Base-by-base conservation (phyloP, 2,113 vertebrate species). In the Hystrix brachyura region DNA sequence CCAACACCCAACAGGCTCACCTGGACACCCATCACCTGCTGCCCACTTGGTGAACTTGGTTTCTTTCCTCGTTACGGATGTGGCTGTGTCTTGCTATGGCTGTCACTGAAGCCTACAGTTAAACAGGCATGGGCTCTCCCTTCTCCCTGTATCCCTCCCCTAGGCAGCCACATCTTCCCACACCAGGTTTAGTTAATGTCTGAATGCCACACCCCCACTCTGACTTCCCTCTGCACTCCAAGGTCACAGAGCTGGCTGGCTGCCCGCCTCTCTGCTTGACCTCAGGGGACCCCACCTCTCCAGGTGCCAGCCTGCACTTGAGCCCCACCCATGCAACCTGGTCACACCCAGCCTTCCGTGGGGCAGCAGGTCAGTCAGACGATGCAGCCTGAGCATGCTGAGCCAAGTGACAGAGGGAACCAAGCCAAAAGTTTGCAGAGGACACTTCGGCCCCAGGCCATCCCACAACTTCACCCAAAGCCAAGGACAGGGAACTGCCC, bases 131-230 rank as follows among this genome's bases (percentile, higher is more conserved):
- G 8, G 29, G 3, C 23, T 43, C 29, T 55, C 23, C 32, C 23
- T 60, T 25, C 48, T 64, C 8, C 0, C 29, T 25, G 29, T 27
- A 19, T 15, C 60, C 60, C 25, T 46, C 21, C 18, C 69, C 69
- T 8, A 0, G 60, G 32, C 12, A 25, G 76, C 57, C 6, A 0
- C 1, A 7, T 34, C 78, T n/a, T 64, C 48, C 3, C 27, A 3
- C 1, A 9, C 0, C 2, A 3, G 0, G 17, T 0, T 15, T 5
- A 21, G 38, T 34, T 18, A 59, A 78, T 2, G 2, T 38, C 12
- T 0, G 12, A 11, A 13, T 23, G 3, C 0, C 19, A 4, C 8
- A 4, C 25, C 34, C 74, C 60, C 25, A 15, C 4, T 10, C 81
- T 53, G 7, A 53, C 34, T 34, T 27, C 25, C 62, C 60, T 7